Conservation (phyloP, 2,797 vertebrate species). For the Amblyraja radiata region DNA sequence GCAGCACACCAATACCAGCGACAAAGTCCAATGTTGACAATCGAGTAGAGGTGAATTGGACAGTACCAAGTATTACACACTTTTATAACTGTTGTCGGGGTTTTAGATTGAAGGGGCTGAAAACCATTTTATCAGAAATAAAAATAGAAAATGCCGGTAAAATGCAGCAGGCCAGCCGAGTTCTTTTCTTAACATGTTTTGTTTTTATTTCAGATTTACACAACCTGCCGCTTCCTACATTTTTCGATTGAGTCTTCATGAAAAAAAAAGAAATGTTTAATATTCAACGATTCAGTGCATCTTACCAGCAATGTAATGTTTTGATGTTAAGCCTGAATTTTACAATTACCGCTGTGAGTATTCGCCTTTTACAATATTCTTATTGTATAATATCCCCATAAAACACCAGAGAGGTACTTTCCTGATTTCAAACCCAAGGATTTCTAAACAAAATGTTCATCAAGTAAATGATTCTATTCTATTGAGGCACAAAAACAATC, state of each 20-base stretch:
- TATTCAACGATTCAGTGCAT: not conserved
- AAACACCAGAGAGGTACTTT: not conserved
- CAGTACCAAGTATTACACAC: not conserved
- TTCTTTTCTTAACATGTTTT: no score
- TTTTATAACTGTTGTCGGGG: not conserved
- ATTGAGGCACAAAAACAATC: not conserved
- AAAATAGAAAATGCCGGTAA: no score
- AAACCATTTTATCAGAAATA: not conserved
- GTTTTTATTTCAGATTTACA: no score
- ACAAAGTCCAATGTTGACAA: no score
- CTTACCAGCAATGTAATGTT: not conserved
- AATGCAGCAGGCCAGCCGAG: no score
- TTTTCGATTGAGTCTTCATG: not conserved
- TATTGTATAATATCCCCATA: not conserved
- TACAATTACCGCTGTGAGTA: not conserved
- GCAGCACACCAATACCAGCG: no score
- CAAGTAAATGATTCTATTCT: constrained; percentile 27
- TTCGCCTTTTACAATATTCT: not conserved
- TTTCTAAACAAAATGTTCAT: constrained; percentile 24
- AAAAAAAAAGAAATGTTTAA: not conserved
- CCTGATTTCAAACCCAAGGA: not conserved
- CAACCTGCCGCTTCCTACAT: no score
- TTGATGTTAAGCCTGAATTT: not conserved
- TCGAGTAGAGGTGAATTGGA: no score
- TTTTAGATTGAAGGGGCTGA: not conserved